Evolutionary conservation across 2,888 invertebrate genomes (phyloP), one percentile per base, ranked within the genome.

Genomic region (Spodoptera picta): DNA sequence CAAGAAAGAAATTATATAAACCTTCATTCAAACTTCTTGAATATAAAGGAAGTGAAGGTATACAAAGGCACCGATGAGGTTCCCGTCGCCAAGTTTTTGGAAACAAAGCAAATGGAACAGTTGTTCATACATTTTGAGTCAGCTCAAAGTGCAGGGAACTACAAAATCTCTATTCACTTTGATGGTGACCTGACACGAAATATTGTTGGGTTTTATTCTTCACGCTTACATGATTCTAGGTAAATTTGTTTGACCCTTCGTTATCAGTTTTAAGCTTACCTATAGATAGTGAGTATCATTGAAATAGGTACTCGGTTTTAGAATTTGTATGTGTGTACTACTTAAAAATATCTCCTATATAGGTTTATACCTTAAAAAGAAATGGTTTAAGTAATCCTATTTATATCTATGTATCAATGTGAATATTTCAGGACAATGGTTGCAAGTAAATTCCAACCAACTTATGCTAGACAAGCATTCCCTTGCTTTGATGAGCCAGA

Each of bases 401-500:
- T 49, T n/a, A 31, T 44, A 46, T 11, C 9, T 23, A 56, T 19
- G n/a, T 58, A 24, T 11, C 67, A 42, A 19, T 19, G 48, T 6
- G 14, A 19, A 19, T 19, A 2, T 95, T 95, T 43, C 86, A 98
- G 98, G 82, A 95, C 95, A 64, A 97, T 99, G 87, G 98, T 98
- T 5, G 98, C 98, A 0, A 97, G 98, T 11, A 99, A 99, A 91
- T 99, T 99, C 85, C 98, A 99, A 87, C 98, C 99, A 0, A 98
- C 98, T 0, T 98, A 98, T 89, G 99, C 99, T 0, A 96, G 99
- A 31, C 96, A 97, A 90, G 98, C 98, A 0, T 99, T 98, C 88
- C 99, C 99, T 0, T 99, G 99, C 86, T 98, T 99, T 85, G 99
- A 99, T 90, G 98, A 99, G 84, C 99, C 98, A 0, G 96, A 96